Evolutionary conservation across 2,113 vertebrate species (phyloP).

Genomic region (Istiophorus platypterus): DNA sequence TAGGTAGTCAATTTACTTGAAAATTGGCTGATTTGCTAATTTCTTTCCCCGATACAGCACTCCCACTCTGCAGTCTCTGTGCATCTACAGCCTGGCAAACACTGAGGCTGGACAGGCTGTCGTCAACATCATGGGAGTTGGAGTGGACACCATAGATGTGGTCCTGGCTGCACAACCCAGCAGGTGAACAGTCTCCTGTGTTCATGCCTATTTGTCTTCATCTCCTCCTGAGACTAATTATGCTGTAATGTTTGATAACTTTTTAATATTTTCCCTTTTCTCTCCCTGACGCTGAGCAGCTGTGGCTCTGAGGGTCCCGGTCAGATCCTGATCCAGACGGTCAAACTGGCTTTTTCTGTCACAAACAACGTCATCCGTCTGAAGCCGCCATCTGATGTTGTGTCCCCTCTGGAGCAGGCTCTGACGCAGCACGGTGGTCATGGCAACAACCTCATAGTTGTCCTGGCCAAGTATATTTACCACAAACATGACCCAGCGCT

Average conservation of each 20-base stretch:
- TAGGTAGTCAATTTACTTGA: not conserved
- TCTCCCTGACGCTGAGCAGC: constrained; percentile 68
- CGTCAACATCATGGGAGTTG: constrained; percentile 97
- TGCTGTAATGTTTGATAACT: not conserved
- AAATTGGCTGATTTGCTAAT: not conserved
- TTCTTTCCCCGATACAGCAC: constrained; percentile 69
- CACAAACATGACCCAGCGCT: constrained; percentile 96
- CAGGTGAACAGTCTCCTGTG: constrained; percentile 82
- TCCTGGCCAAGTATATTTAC: constrained; percentile 98
- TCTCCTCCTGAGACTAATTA: not conserved
- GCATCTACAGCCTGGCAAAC: constrained; percentile 96
- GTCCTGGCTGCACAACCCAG: constrained; percentile 93
- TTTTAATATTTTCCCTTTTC: not conserved
- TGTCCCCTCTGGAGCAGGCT: constrained; percentile 94
- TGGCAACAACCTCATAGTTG: constrained; percentile 95
- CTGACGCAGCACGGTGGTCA: constrained; percentile 97
- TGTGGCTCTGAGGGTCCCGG: constrained; percentile 93
- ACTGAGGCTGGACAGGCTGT: constrained; percentile 96
- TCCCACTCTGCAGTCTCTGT: constrained; percentile 94
- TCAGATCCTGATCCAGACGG: constrained; percentile 95
- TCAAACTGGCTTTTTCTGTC: constrained; percentile 96
- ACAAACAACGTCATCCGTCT: constrained; percentile 97
- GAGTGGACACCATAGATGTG: constrained; percentile 96
- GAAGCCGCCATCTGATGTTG: constrained; percentile 90
- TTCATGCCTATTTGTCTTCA: not conserved